These are phyloP conservation scores for Temnopleurus reevesii DNA, from an alignment of 53 echinoderm and acorn worm species.

Conservation along the genomic window DNA sequence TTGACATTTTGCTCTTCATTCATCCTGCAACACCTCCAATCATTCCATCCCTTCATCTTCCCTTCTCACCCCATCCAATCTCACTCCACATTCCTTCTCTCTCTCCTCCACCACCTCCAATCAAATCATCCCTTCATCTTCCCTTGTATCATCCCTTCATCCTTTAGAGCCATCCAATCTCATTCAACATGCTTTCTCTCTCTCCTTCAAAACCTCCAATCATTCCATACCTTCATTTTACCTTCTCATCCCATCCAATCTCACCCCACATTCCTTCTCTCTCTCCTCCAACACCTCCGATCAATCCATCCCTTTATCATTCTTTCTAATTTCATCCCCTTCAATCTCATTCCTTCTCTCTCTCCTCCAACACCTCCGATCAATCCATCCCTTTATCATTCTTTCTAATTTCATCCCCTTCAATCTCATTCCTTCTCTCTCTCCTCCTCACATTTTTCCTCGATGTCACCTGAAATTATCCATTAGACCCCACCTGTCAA, in stretches of 20 bases:
- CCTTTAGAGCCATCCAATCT: too few species aligned
- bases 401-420: neutral
- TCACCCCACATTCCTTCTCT: neutral
- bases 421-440: neutral
- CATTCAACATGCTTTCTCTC: too few species aligned
- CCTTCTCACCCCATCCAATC: neutral
- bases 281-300: neutral
- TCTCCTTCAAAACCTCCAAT: too few species aligned
- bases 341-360: neutral
- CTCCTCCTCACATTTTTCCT: neutral
- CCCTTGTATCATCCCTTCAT: too few species aligned
- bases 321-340: neutral
- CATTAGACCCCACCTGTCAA: conserved; percentile 46
- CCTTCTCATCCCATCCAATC: neutral
- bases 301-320: neutral
- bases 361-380: neutral
- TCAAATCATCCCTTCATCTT: neutral
- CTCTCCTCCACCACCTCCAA: neutral
- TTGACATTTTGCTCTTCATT: too few species aligned
- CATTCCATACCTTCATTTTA: too few species aligned
- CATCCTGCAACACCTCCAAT: too few species aligned
- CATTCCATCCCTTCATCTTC: too few species aligned
- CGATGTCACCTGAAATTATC: conserved; percentile 52
- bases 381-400: neutral
- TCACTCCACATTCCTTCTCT: neutral